Conservation (phyloP, 1,140 invertebrate species). For the Ctenoplectra terminalis region DNA sequence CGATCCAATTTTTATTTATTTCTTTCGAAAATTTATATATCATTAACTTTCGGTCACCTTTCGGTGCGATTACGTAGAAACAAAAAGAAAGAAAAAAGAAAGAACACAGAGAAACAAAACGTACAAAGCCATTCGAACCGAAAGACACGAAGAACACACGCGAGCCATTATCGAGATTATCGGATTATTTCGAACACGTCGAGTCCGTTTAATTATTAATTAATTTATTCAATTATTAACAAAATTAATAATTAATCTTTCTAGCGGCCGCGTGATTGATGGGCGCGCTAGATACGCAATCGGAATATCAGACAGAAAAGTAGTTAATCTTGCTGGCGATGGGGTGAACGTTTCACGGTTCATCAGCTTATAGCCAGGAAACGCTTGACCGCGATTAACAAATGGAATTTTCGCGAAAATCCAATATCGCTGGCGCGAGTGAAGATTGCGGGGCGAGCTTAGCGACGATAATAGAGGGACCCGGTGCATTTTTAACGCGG, state of each 20-base stretch:
- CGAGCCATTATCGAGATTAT: not conserved
- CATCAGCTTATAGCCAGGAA: not conserved
- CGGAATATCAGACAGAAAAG: not conserved
- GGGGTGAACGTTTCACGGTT: not conserved
- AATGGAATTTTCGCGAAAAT: conserved; percentile 22
- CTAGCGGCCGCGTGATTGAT: not conserved
- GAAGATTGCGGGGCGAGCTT: not conserved
- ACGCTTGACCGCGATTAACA: conserved; percentile 8
- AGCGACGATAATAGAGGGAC: conserved; percentile 17
- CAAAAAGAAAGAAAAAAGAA: too few relatives aligned
- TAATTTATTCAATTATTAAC: too few relatives aligned
- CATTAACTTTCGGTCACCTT: too few relatives aligned
- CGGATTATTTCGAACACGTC: not conserved
- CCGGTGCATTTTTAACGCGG: conserved; percentile 15
- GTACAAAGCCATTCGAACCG: too few relatives aligned
- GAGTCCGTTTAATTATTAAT: not conserved
- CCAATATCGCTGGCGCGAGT: conserved; percentile 4
- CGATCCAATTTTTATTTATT: too few relatives aligned
- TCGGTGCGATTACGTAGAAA: too few relatives aligned
- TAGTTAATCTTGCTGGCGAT: not conserved
- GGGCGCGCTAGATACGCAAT: too few relatives aligned
- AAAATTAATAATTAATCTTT: too few relatives aligned
- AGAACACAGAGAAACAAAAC: too few relatives aligned
- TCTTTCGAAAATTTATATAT: too few relatives aligned
- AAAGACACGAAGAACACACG: too few relatives aligned